Base-by-base conservation (phyloP, 2,113 vertebrate species). In the Echinops telfairi region DNA sequence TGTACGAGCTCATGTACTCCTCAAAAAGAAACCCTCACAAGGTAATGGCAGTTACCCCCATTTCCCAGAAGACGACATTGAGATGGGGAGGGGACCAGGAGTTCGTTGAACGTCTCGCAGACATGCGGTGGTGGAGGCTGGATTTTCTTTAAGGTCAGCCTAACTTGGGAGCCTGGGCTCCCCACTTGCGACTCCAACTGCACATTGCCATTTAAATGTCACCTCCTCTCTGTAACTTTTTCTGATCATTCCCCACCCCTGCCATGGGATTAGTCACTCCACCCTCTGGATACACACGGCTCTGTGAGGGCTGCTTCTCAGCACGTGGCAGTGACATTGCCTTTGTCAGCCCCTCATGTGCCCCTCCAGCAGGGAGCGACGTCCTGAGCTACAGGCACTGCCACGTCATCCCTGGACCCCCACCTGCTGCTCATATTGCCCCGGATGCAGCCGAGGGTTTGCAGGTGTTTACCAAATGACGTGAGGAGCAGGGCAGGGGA, bases 211-310 rank as follows among this genome's bases (percentile, higher is more conserved):
- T 92, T 93, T 87, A 94, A 96, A 94, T 92, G 90, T 85, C 53
- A 83, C 80, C 89, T 95, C 84, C 29, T 84, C 94, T 92, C 75
- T 91, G 86, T 77, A 87, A 92, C 92, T 96, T 93, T 93, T 94
- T 89, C 95, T 92, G 87, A 58, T 85, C 94, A 29, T 80, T 38
- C 80, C 60, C 92, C 15, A 0, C 79, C 87, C 89, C 82, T 95
- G 84, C 91, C 23, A 2, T 22, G 23, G 68, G 43, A 90, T 95
- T 91, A 89, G 96, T 96, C 94, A 94, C 79, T 87, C 84, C 15
- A 23, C 68, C 89, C 87, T 89, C 92, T 0, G 0, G 78, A 71
- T 16, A 62, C 84, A 53, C 91, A 40, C 0, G 0, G 47, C 2
- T 2, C 36, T 64, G 66, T 22, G n/a, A n/a, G 87, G 84, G 68